Percentiles rank a stretch among this genome's conserved stretches.
Evolutionary conservation across 2,113 vertebrate genomes (phyloP).

Genomic region (Ifrita kowaldi): DNA sequence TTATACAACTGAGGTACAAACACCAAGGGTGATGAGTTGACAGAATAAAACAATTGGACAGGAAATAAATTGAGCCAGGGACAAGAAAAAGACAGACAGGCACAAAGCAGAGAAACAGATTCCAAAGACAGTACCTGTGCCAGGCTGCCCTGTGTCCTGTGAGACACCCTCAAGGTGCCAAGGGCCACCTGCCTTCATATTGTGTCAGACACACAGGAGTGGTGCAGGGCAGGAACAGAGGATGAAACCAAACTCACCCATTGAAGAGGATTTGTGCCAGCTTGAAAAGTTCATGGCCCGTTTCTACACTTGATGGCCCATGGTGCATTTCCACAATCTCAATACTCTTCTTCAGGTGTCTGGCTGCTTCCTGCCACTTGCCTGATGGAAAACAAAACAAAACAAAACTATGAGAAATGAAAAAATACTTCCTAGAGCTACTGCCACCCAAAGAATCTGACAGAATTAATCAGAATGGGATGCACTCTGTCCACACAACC

Average conservation of each 20-base stretch:
- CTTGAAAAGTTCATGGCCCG: constrained; percentile 90
- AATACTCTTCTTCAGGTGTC: constrained; percentile 79
- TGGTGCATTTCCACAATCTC: constrained; percentile 75
- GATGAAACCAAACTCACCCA: constrained; percentile 73
- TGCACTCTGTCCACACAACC: neutral
- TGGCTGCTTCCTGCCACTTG: constrained; percentile 84
- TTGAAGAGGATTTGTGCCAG: constrained; percentile 92
- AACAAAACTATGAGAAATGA: neutral
- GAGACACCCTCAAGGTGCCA: neutral
- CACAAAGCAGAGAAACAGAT: neutral
- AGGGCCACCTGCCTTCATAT: neutral
- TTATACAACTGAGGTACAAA: neutral
- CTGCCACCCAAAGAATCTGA: neutral
- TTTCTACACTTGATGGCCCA: constrained; percentile 85
- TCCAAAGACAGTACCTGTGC: neutral
- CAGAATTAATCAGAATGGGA: neutral
- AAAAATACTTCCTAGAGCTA: neutral
- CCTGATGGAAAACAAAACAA: constrained; percentile 64
- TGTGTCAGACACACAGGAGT: neutral
- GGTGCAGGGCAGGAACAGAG: neutral
- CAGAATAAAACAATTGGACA: neutral
- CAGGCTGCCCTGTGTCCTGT: neutral
- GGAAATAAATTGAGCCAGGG: neutral
- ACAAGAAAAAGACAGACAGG: neutral
- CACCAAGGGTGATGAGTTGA: neutral